phyloP scores from a whole-genome alignment of 2,888 invertebrate species.

The Luperina nickerlii region DNA sequence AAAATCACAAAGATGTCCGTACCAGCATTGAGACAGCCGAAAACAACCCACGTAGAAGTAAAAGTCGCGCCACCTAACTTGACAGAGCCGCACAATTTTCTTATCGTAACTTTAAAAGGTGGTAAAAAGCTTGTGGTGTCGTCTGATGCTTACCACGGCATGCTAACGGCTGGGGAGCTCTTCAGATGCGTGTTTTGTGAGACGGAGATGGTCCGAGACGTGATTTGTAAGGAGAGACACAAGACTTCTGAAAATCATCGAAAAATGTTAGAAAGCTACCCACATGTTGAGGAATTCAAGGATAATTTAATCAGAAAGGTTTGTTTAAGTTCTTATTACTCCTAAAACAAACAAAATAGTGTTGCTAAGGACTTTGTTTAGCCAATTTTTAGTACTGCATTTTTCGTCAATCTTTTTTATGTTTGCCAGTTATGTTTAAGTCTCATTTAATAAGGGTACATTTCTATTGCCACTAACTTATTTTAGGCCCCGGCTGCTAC shows the following conservation, averaged over 20 bases:
- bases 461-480: too few species aligned
- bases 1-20: conserved; percentile 63
- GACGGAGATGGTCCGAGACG: conserved; percentile 69
- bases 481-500: neutral
- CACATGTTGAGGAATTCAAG: conserved; percentile 75
- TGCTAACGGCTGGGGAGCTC: conserved; percentile 72
- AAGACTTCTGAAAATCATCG: conserved; percentile 71
- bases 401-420: neutral
- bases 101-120: conserved; percentile 78
- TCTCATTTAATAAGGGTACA: neutral
- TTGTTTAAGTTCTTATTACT: conserved; percentile 7
- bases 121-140: conserved; percentile 77
- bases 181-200: conserved; percentile 79
- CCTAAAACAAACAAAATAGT: neutral
- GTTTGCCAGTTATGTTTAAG: neutral
- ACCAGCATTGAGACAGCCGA: conserved; percentile 76
- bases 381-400: neutral
- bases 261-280: conserved; percentile 69
- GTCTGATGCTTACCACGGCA: conserved; percentile 79
- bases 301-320: conserved; percentile 81
- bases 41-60: conserved; percentile 38
- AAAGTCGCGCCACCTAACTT: conserved; percentile 32
- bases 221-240: conserved; percentile 73
- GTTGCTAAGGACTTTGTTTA: conserved; percentile 1
- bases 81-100: conserved; percentile 64